Evolutionary conservation across 1,140 invertebrate genomes (phyloP).

Genomic region (Rhagoletis pomonella): DNA sequence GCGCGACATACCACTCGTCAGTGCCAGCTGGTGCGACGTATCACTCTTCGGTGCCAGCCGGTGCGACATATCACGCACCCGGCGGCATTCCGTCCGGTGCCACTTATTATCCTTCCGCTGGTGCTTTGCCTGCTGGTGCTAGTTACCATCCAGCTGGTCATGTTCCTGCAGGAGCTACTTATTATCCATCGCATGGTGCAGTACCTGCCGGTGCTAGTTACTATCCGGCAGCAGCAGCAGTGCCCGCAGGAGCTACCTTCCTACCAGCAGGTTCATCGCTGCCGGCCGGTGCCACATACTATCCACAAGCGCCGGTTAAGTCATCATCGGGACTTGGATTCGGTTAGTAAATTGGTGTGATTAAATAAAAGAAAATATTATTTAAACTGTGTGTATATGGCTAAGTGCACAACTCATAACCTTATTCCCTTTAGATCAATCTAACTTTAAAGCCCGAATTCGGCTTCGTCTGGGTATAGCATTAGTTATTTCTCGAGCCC

Average conservation of each 20-base stretch:
- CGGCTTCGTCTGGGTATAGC: no score
- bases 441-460: no score
- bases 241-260: slow-evolving; percentile 55
- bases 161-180: slow-evolving; percentile 66
- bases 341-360: slow-evolving; percentile 60
- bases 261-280: slow-evolving; percentile 65
- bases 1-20: slow-evolving; percentile 62
- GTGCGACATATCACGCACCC: slow-evolving; percentile 56
- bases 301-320: slow-evolving; percentile 66
- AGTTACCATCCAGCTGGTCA: slow-evolving; percentile 59
- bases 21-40: slow-evolving; percentile 53
- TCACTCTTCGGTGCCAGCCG: slow-evolving; percentile 56
- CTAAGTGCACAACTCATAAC: no score
- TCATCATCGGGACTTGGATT: slow-evolving; percentile 67
- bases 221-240: slow-evolving; percentile 55
- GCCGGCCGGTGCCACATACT: slow-evolving; percentile 67
- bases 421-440: no score
- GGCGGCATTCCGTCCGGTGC: slow-evolving; percentile 59
- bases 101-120: slow-evolving; percentile 61
- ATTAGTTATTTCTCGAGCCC: no score
- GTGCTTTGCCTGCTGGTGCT: slow-evolving; percentile 59
- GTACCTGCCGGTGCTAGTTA: slow-evolving; percentile 63
- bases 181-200: slow-evolving; percentile 62
- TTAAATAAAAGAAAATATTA: background rate
- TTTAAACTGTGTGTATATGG: no score